Evolutionary conservation across 2,888 invertebrate genomes (phyloP).

Genomic region (Cheilosia soror): DNA sequence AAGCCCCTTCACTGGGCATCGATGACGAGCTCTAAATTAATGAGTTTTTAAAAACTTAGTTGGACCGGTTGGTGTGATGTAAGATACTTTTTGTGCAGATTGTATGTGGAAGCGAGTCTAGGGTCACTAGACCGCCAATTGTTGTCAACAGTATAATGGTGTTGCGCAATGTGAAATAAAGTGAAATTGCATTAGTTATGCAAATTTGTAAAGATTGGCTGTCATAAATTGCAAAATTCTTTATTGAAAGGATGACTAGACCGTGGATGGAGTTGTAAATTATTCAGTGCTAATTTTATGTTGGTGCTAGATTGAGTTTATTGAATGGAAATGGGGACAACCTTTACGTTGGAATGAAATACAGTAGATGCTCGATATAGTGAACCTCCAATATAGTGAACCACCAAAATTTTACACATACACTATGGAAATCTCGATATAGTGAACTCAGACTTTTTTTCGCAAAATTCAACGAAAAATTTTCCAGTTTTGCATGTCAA

Average conservation of each 20-base stretch:
- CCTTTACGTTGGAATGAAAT: background rate
- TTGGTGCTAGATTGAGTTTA: background rate
- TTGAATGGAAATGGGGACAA: background rate
- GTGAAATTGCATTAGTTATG: slow-evolving; percentile 48
- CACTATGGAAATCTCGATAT: too few relatives aligned
- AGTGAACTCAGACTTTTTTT: too few relatives aligned
- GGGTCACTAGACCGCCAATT: slow-evolving; percentile 60
- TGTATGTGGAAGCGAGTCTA: slow-evolving; percentile 52
- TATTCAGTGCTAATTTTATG: slow-evolving; percentile 21
- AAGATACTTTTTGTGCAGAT: slow-evolving; percentile 47
- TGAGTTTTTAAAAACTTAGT: background rate
- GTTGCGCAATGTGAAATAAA: slow-evolving; percentile 37
- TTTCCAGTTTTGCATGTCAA: too few relatives aligned
- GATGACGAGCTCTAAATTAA: background rate
- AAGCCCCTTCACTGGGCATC: slow-evolving; percentile 28
- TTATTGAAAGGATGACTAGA: slow-evolving; percentile 14
- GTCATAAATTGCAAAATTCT: slow-evolving; percentile 53
- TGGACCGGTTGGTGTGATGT: slow-evolving; percentile 29
- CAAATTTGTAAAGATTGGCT: slow-evolving; percentile 22
- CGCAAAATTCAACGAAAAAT: too few relatives aligned
- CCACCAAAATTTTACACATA: too few relatives aligned
- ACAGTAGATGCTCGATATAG: too few relatives aligned
- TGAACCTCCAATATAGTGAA: too few relatives aligned
- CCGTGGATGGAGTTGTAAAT: slow-evolving; percentile 34
- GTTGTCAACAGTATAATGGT: slow-evolving; percentile 25